A percentile compares a stretch with the other conserved stretches of the same genome.
These are phyloP conservation scores for Calonectris borealis DNA, from an alignment of 2,113 vertebrate species.

Conservation along the genomic window DNA sequence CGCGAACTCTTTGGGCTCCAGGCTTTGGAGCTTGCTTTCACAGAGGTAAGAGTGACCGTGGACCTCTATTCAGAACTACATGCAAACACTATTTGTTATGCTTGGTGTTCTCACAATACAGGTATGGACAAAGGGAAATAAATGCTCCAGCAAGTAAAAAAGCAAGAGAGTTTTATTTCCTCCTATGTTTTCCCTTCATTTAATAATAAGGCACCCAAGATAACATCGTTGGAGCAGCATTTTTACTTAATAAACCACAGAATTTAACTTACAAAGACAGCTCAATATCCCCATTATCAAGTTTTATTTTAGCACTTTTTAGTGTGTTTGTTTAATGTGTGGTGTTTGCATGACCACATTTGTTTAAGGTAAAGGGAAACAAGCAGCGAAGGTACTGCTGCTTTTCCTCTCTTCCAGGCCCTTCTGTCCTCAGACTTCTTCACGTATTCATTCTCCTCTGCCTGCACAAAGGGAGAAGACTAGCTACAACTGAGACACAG, in stretches of 20 bases:
- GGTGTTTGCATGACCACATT: background rate
- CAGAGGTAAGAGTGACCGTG: background rate
- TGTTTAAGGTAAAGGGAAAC: background rate
- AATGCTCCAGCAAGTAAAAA: background rate
- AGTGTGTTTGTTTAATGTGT: background rate
- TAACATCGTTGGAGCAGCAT: background rate
- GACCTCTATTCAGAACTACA: conserved; percentile 10
- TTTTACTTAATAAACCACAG: background rate
- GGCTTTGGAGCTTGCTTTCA: background rate
- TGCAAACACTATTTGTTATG: background rate
- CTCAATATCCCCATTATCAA: background rate
- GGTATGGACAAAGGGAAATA: background rate
- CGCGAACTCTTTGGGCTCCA: background rate
- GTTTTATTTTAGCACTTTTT: background rate
- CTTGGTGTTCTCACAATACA: background rate
- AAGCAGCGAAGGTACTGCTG: background rate
- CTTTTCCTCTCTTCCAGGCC: background rate
- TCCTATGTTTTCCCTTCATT: background rate
- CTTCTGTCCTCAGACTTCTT: background rate
- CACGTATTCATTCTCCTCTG: background rate
- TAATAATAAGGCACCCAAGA: background rate
- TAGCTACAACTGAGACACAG: background rate
- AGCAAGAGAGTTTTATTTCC: background rate
- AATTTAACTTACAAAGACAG: background rate
- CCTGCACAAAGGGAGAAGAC: background rate